Evolutionary conservation across 1,140 invertebrate genomes (phyloP).

Genomic region (Zelostemma sp.): DNA sequence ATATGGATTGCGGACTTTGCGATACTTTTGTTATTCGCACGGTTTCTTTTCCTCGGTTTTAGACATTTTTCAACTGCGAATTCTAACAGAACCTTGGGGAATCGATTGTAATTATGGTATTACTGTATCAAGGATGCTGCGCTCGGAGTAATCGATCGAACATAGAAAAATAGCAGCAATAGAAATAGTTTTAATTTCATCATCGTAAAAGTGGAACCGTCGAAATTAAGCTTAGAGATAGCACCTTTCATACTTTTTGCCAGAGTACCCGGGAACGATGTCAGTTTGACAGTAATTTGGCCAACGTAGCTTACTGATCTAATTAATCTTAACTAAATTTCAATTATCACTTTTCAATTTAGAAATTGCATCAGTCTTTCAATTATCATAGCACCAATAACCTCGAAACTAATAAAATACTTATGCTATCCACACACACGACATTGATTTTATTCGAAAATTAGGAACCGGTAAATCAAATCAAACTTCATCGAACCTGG

Average conservation of each 20-base stretch:
- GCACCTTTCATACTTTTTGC: conserved; percentile 45
- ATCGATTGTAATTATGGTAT: conserved; percentile 29
- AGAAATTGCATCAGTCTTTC: conserved; percentile 46
- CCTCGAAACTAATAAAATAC: conserved; percentile 12
- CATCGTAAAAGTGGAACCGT: background rate
- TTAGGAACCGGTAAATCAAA: no score
- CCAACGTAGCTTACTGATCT: conserved; percentile 29
- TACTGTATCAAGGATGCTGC: no score
- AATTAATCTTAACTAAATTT: conserved; percentile 23
- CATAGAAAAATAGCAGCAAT: background rate
- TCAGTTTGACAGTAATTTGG: conserved; percentile 8
- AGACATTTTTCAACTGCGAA: no score
- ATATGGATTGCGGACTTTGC: no score
- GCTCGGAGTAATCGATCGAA: background rate
- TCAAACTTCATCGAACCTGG: no score
- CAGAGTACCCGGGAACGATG: conserved; percentile 43
- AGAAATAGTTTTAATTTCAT: background rate
- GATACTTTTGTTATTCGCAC: no score
- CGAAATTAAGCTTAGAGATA: conserved; percentile 24
- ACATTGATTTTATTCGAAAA: conserved; percentile 1
- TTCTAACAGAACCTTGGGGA: no score
- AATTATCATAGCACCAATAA: conserved; percentile 39
- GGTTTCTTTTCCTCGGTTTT: no score
- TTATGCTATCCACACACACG: no score
- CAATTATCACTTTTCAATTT: conserved; percentile 15